Conservation (phyloP, 1,140 invertebrate genomes). For the Lordiphosa clarofinis region DNA sequence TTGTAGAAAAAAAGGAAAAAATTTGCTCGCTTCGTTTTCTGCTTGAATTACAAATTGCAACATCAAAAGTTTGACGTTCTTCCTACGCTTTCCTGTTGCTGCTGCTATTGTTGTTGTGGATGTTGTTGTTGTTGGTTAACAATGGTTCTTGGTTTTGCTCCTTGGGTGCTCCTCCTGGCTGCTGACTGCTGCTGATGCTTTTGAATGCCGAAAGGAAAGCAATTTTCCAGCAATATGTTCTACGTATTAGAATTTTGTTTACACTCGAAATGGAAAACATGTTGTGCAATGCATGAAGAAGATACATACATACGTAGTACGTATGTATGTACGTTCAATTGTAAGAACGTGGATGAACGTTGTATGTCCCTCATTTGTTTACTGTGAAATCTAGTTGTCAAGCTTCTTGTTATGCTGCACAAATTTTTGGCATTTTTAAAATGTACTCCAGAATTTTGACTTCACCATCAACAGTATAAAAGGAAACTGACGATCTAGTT, state of each 20-base stretch:
- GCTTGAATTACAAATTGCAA: conserved; percentile 79
- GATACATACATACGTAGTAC: conserved; percentile 3
- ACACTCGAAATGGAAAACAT: conserved; percentile 77
- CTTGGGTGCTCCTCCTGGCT: conserved; percentile 27
- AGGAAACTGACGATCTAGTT: too few relatives aligned
- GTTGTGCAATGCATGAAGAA: conserved; percentile 64
- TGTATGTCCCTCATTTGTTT: conserved; percentile 63
- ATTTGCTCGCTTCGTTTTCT: conserved; percentile 76
- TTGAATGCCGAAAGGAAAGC: conserved; percentile 71
- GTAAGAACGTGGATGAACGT: background rate
- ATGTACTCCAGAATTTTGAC: conserved; percentile 7
- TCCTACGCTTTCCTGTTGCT: conserved; percentile 32
- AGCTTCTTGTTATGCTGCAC: conserved; percentile 28
- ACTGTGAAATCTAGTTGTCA: conserved; percentile 69
- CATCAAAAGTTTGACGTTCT: conserved; percentile 79
- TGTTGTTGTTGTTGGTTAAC: conserved; percentile 70
- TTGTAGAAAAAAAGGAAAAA: conserved; percentile 37
- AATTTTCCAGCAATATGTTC: conserved; percentile 77
- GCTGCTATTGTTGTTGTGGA: conserved; percentile 13
- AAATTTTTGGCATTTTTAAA: conserved; percentile 40
- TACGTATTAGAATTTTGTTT: conserved; percentile 78
- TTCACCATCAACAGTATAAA: too few relatives aligned
- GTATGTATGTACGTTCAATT: background rate
- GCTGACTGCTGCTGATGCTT: conserved; percentile 27
- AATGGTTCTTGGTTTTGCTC: conserved; percentile 61